Percentiles rank a stretch among this genome's conserved stretches.
phyloP scores from a whole-genome alignment of 1,140 invertebrate genomes.

The Drosophila kanapiae region DNA sequence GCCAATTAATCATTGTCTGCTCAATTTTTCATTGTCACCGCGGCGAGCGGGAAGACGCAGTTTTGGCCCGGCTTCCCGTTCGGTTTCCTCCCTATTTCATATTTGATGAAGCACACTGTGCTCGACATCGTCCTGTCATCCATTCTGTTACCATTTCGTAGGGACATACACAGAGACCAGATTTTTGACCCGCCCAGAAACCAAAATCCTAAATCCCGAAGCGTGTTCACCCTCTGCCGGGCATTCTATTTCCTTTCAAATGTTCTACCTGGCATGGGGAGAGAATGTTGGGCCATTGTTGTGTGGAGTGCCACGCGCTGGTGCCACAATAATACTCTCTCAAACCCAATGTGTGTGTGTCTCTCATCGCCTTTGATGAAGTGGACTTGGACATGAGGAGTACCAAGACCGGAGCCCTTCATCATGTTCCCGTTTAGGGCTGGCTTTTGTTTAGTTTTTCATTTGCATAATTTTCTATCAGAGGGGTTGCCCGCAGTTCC shows the following conservation, averaged over 20 bases:
- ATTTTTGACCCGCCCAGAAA: slow-evolving; percentile 23
- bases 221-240: slow-evolving; percentile 36
- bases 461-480: slow-evolving; percentile 63
- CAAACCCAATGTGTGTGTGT: slow-evolving; percentile 40
- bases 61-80: slow-evolving; percentile 24
- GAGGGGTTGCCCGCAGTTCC: slow-evolving; percentile 69
- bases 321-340: slow-evolving; percentile 55
- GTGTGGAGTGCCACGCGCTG: slow-evolving; percentile 69
- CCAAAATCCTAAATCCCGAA: slow-evolving; percentile 23
- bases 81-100: slow-evolving; percentile 51
- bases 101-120: slow-evolving; percentile 76
- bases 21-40: slow-evolving; percentile 68
- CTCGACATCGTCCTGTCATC: slow-evolving; percentile 40
- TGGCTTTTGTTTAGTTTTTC: slow-evolving; percentile 61
- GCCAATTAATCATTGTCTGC: slow-evolving; percentile 79
- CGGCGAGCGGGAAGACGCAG: slow-evolving; percentile 4
- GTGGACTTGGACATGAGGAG: slow-evolving; percentile 63
- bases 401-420: slow-evolving; percentile 10
- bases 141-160: slow-evolving; percentile 39
- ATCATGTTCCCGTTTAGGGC: slow-evolving; percentile 21
- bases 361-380: slow-evolving; percentile 76
- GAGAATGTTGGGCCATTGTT: slow-evolving; percentile 44
- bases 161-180: slow-evolving; percentile 16
- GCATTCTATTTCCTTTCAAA: slow-evolving; percentile 62
- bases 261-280: slow-evolving; percentile 39